phyloP scores from a whole-genome alignment of 2,797 vertebrate genomes.

The Typhlichthys eigenmanni region DNA sequence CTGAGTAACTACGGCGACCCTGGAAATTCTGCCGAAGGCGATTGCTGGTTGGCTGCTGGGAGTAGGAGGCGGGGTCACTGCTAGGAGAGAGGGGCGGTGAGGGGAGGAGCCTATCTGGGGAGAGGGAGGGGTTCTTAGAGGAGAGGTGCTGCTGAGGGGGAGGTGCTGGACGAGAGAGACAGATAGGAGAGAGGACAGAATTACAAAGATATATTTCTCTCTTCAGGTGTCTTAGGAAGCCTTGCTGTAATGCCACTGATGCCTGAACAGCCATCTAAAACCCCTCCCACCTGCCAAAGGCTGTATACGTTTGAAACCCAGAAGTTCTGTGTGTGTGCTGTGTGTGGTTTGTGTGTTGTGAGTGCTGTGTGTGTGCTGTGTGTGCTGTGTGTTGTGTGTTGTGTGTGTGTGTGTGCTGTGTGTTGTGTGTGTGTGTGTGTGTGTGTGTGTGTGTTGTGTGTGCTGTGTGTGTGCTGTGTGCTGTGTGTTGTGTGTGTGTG shows the following conservation, averaged over 20 bases:
- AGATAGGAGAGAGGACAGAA: not conserved
- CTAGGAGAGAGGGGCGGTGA: slow-evolving; percentile 70
- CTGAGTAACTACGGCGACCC: slow-evolving; percentile 87
- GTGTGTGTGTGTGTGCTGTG: no score
- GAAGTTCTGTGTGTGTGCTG: no score
- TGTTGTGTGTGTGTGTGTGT: no score
- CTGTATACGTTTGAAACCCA: no score
- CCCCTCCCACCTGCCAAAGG: no score
- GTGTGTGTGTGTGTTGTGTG: no score
- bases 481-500: not conserved
- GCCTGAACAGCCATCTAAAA: no score
- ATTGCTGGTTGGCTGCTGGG: slow-evolving; percentile 80
- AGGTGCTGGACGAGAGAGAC: slow-evolving; percentile 68
- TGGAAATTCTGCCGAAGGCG: slow-evolving; percentile 85
- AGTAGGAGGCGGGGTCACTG: slow-evolving; percentile 67
- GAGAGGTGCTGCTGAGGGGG: slow-evolving; percentile 72
- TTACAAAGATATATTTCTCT: no score
- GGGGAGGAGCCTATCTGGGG: slow-evolving; percentile 66
- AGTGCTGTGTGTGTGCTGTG: not conserved
- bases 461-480: no score
- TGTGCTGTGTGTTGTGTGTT: not conserved
- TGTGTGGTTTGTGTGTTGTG: no score
- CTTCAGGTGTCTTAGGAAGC: no score
- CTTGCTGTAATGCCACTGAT: no score
- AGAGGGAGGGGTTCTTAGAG: slow-evolving; percentile 59